phyloP scores from a whole-genome alignment of 2,797 vertebrate genomes.

The Leptatherina wallacei region DNA sequence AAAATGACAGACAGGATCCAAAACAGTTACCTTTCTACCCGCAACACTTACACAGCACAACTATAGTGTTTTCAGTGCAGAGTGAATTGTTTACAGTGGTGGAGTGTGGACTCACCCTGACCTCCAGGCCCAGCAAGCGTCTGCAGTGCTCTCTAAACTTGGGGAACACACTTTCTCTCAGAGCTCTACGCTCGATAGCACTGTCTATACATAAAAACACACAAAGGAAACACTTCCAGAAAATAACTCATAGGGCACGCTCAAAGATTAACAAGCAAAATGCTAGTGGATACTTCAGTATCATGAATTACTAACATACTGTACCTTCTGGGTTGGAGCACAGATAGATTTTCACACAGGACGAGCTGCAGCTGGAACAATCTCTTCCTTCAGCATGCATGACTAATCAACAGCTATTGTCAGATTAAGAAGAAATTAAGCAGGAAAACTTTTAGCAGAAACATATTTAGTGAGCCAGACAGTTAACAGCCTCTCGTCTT shows the following conservation, averaged over 20 bases:
- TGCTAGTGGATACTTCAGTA: neutral
- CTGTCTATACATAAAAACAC: constrained; percentile 71
- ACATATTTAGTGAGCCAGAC: neutral
- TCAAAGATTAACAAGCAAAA: neutral
- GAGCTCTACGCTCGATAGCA: constrained; percentile 75
- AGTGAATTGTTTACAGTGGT: neutral
- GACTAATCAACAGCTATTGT: neutral
- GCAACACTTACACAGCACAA: neutral
- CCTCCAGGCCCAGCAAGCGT: constrained; percentile 75
- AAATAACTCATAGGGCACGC: neutral
- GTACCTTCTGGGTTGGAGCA: constrained; percentile 84
- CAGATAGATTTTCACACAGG: constrained; percentile 83
- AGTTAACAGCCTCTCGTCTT: constrained; percentile 9
- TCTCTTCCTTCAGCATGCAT: constrained; percentile 21
- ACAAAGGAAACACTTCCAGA: constrained; percentile 17
- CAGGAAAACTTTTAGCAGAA: neutral
- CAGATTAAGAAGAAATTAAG: neutral
- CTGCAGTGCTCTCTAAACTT: constrained; percentile 80
- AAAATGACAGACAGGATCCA: neutral
- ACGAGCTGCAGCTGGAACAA: constrained; percentile 28
- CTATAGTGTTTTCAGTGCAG: neutral
- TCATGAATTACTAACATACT: constrained; percentile 18
- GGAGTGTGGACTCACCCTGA: constrained; percentile 75
- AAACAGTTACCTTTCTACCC: neutral
- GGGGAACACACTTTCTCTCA: constrained; percentile 80